These are phyloP conservation scores for Oxygymnocypris stewartii DNA, from an alignment of 2,113 vertebrate species.

Conservation along the genomic window DNA sequence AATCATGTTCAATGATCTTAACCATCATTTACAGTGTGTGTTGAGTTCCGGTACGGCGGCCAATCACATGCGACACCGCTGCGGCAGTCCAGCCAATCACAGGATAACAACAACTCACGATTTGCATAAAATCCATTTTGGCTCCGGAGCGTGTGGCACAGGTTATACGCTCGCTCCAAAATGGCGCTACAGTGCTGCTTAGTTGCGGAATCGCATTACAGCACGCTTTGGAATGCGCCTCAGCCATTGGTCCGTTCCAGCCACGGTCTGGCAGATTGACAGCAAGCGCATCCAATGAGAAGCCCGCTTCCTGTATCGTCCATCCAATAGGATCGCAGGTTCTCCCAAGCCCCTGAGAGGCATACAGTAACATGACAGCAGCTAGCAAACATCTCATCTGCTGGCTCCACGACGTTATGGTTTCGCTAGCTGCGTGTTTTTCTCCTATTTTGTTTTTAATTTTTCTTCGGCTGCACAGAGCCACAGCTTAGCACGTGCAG, in stretches of 20 bases:
- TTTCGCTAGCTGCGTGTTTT: constrained; percentile 44
- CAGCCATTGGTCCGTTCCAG: not conserved
- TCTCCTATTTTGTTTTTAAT: constrained; percentile 22
- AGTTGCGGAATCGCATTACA: constrained; percentile 31
- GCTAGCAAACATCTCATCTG: constrained; percentile 45
- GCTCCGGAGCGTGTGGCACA: constrained; percentile 13
- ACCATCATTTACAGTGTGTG: constrained; percentile 33
- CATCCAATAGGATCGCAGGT: not conserved
- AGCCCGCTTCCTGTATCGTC: not conserved
- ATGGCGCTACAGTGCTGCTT: constrained; percentile 16
- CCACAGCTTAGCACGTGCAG: constrained; percentile 2
- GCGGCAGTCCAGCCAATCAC: constrained; percentile 17
- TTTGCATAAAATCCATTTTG: constrained; percentile 40
- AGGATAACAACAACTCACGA: constrained; percentile 16
- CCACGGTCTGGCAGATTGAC: constrained; percentile 52
- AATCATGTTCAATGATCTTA: constrained; percentile 11
- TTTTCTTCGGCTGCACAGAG: constrained; percentile 31
- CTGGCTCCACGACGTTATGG: constrained; percentile 34
- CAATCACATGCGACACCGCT: constrained; percentile 27
- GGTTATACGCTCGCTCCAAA: constrained; percentile 5
- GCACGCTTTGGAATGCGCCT: not conserved
- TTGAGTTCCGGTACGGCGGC: constrained; percentile 28
- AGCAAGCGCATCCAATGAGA: not conserved
- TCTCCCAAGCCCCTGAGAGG: not conserved
- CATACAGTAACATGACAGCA: constrained; percentile 53